Evolutionary conservation across 2,888 invertebrate genomes (phyloP).

Genomic region (Melikaiella ostensackeni): DNA sequence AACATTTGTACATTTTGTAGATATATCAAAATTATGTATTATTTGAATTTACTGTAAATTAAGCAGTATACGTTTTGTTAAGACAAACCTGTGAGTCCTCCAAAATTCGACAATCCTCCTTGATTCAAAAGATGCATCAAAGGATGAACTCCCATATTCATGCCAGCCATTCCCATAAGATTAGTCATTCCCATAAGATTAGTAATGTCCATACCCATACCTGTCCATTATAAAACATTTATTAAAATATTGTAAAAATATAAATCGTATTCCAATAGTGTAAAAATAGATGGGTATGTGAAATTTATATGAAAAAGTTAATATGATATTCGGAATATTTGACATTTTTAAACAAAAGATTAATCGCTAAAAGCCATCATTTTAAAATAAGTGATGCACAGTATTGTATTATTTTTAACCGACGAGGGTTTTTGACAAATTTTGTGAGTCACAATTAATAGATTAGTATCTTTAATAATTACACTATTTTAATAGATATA

Average conservation of each 20-base stretch:
- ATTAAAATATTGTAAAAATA: background rate
- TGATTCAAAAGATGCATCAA: constrained; percentile 76
- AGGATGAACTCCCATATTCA: constrained; percentile 76
- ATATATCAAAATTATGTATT: background rate
- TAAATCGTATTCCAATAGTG: background rate
- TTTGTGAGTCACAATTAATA: background rate
- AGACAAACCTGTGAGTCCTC: constrained; percentile 70
- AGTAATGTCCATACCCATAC: constrained; percentile 74
- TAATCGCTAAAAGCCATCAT: background rate
- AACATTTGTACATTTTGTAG: background rate
- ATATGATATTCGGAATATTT: background rate
- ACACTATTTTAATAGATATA: background rate
- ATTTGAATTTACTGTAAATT: background rate
- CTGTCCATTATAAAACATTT: background rate
- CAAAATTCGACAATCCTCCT: constrained; percentile 73
- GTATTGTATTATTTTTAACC: background rate
- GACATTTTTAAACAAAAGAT: background rate
- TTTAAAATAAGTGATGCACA: background rate
- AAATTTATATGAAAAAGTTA: too few relatives aligned
- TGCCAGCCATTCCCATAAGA: constrained; percentile 74
- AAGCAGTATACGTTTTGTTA: constrained; percentile 22
- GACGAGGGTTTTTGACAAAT: background rate
- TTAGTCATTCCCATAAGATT: constrained; percentile 74
- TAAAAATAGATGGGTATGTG: background rate
- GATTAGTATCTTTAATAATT: background rate